A percentile compares a stretch with the other conserved stretches of the same genome.
Conservation (phyloP, 1,140 invertebrate species). For the Drosophila sp. region DNA sequence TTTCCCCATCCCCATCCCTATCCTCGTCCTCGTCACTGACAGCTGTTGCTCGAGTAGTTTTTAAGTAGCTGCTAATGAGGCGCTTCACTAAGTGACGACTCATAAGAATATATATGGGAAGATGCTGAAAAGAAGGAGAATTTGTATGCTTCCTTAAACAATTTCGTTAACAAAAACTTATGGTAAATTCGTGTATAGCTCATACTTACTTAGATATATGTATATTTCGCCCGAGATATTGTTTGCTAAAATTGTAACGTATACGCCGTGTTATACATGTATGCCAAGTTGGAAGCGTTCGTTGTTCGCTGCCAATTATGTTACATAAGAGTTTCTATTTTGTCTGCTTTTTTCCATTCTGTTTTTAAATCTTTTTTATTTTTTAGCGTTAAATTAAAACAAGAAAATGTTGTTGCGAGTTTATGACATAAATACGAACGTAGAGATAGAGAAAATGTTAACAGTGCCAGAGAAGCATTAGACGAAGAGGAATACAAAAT, state of each 20-base stretch:
- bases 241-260: conserved; percentile 61
- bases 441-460: conserved; percentile 25
- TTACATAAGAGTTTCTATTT: conserved; percentile 35
- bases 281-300: conserved; percentile 24
- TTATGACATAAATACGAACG: conserved; percentile 49
- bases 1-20: neutral
- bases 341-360: conserved; percentile 14
- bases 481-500: conserved; percentile 30
- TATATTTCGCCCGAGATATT: neutral
- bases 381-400: conserved; percentile 73
- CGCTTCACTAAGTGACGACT: conserved; percentile 45
- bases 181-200: neutral
- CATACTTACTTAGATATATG: neutral
- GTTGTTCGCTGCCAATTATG: conserved; percentile 54
- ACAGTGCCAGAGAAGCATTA: conserved; percentile 9
- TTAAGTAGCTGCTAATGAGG: conserved; percentile 78
- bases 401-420: conserved; percentile 46
- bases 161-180: neutral
- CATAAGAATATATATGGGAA: conserved; percentile 21
- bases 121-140: neutral
- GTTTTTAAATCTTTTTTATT: conserved; percentile 26
- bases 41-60: conserved; percentile 76
- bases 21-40: conserved; percentile 42
- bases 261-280: conserved; percentile 48
- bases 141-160: neutral